phyloP scores from a whole-genome alignment of 2,113 vertebrate genomes.

The Craseonycteris thonglongyai region DNA sequence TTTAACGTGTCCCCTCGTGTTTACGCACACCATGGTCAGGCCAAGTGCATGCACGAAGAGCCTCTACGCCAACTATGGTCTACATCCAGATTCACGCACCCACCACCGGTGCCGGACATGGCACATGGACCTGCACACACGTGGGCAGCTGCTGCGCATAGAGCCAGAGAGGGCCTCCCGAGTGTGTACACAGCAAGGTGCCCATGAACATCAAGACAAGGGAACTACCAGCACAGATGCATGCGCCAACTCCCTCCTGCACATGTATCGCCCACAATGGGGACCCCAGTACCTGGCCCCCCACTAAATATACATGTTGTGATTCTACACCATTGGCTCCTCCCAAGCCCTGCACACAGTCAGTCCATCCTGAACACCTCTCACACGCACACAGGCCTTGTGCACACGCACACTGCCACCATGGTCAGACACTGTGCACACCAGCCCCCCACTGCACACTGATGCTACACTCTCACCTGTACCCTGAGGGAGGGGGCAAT shows the following conservation, averaged over 20 bases:
- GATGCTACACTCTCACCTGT: neutral
- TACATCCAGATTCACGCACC: neutral
- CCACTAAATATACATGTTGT: neutral
- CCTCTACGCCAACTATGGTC: neutral
- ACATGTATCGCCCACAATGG: neutral
- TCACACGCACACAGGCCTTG: neutral
- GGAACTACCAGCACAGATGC: neutral
- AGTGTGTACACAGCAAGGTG: neutral
- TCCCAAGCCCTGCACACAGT: neutral
- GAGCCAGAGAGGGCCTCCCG: neutral
- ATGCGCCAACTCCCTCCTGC: neutral
- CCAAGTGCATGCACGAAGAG: neutral
- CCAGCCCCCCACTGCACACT: neutral
- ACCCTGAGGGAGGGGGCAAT: neutral
- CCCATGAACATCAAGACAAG: neutral
- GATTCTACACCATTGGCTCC: neutral
- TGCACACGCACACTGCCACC: neutral
- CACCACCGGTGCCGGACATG: neutral
- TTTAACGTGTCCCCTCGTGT: neutral
- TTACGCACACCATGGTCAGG: neutral
- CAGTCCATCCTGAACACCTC: neutral
- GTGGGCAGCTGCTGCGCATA: neutral
- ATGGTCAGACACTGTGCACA: neutral
- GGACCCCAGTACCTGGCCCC: neutral
- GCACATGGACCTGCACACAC: neutral